These are phyloP conservation scores for Tachycineta bicolor DNA, from an alignment of 2,113 vertebrate species.

Conservation along the genomic window DNA sequence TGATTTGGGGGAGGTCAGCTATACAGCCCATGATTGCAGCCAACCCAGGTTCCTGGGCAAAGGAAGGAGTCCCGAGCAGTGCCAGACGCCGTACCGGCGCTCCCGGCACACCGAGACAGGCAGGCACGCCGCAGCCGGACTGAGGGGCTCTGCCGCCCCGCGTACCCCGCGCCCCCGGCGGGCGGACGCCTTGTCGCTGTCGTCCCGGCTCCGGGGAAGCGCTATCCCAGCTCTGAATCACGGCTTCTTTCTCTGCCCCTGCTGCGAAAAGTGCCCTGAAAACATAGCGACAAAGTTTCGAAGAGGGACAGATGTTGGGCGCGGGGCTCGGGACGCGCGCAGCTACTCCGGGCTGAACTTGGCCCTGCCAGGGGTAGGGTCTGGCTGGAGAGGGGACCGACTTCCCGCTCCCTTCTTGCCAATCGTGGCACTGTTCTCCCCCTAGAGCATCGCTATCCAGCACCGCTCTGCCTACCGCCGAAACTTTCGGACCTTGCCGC, in stretches of 20 bases:
- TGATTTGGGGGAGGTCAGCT: not conserved
- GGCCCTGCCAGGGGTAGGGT: not conserved
- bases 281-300: not conserved
- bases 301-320: not conserved
- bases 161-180: no score
- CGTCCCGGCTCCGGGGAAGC: not conserved
- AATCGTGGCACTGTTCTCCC: not conserved
- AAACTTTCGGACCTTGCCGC: not conserved
- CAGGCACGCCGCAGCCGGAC: not conserved
- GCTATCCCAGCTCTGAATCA: not conserved
- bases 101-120: not conserved
- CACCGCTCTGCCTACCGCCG: not conserved
- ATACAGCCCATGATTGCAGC: not conserved
- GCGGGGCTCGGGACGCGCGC: not conserved
- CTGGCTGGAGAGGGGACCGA: not conserved
- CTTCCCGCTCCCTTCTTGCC: not conserved
- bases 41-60: not conserved
- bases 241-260: not conserved
- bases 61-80: not conserved
- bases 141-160: not conserved
- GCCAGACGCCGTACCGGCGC: not conserved
- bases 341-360: no score
- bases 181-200: no score
- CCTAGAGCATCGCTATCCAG: not conserved
- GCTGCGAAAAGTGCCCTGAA: not conserved